Base-by-base conservation (phyloP, 2,888 invertebrate genomes). In the Leptothorax acervorum region DNA sequence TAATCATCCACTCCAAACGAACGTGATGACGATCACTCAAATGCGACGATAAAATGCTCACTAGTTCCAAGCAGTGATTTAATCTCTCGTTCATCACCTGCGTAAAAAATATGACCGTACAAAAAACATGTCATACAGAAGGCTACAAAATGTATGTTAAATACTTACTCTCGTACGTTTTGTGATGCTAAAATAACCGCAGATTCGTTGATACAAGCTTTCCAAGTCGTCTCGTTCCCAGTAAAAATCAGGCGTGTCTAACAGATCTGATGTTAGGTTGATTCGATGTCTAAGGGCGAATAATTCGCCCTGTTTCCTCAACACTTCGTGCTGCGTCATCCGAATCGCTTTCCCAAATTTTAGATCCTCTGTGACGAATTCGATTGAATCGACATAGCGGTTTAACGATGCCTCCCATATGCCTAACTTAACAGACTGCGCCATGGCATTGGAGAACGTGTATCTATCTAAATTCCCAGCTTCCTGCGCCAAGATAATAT, bases 171-270 rank as follows among this genome's bases (percentile, higher is more conserved):
- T 97, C 11, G 99, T 99, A 87, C 99, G 96, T 90, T 98, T 96
- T 0, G 97, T 95, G 85, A 99, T 98, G 88, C 97, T 97, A 92
- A 99, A 98, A 95, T 99, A 98, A 2, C 96, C 96, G 87, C 97
- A 97, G 0, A 97, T 97, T 93, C 97, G 97, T 84, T 97, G 96
- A 95, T 99, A 99, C 8, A 99, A 95, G 0, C 95, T 95, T 95
- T 99, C 99, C 48, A 99, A 95, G 79, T 97, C 96, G 91, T 99
- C 98, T 78, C 98, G 96, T 92, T 99, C 99, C 99, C 99, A 99
- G 95, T 99, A 99, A 95, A 99, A 99, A 95, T 99, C 99, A 0
- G 99, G 99, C 0, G 98, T 98, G 94, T 99, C 99, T 88, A 99
- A 95, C 63, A 99, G 95, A 95, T 99, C 99, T 0, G 99, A 99